Evolutionary conservation across 1,140 invertebrate species (phyloP).

Genomic region (Drosophila pandora): DNA sequence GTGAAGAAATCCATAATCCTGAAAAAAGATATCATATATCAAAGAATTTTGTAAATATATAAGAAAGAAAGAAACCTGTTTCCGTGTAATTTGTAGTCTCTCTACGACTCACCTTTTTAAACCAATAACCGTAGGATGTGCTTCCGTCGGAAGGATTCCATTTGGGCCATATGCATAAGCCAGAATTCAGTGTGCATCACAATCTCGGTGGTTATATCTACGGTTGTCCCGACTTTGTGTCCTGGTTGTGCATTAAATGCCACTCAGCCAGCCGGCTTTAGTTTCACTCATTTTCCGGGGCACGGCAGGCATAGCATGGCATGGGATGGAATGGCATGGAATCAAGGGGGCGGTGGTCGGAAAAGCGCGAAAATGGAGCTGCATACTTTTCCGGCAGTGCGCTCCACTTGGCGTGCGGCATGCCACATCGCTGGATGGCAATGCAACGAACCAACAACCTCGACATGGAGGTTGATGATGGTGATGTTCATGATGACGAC

Average conservation of each 20-base stretch:
- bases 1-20: no score
- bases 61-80: no score
- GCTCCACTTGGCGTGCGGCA: constrained; percentile 47
- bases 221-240: constrained; percentile 7
- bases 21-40: no score
- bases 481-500: constrained; percentile 3
- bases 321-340: no score
- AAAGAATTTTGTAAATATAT: not conserved
- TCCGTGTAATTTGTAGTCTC: no score
- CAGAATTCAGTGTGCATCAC: constrained; percentile 12
- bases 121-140: not conserved
- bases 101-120: not conserved
- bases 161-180: constrained; percentile 26
- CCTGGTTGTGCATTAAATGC: constrained; percentile 69
- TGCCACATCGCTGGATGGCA: constrained; percentile 37
- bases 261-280: constrained; percentile 70
- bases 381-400: constrained; percentile 69
- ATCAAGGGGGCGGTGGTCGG: not conserved
- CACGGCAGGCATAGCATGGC: constrained; percentile 2
- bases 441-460: constrained; percentile 35
- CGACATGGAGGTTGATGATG: constrained; percentile 18
- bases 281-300: constrained; percentile 63
- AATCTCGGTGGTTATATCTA: constrained; percentile 32
- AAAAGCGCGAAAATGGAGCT: constrained; percentile 31
- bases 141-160: constrained; percentile 9